Percentiles rank a stretch among this genome's conserved stretches.
Conservation (phyloP, 2,113 vertebrate genomes). For the Hemicordylus capensis region DNA sequence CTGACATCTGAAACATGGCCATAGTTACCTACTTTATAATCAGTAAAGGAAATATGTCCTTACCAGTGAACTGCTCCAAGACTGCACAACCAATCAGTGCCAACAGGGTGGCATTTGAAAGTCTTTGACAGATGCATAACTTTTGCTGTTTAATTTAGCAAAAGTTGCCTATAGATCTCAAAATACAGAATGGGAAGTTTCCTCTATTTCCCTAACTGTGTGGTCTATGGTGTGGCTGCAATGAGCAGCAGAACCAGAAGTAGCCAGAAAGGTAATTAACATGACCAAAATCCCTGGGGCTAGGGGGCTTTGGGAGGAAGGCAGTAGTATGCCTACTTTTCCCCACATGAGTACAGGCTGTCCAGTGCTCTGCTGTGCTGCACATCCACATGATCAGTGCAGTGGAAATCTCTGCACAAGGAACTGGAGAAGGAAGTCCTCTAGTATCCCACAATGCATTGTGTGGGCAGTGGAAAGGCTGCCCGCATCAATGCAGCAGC, state of each 20-base stretch:
- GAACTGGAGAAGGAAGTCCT: no score
- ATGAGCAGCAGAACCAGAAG: neutral
- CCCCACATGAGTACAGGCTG: no score
- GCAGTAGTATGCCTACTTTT: no score
- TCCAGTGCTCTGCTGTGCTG: no score
- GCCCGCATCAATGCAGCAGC: no score
- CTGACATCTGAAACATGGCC: constrained; percentile 13
- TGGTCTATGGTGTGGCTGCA: neutral
- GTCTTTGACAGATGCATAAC: neutral
- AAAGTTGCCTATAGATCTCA: neutral
- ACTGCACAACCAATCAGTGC: neutral
- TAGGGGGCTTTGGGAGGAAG: no score
- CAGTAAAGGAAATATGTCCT: neutral
- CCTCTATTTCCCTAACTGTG: neutral
- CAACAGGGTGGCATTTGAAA: neutral
- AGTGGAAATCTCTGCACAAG: no score
- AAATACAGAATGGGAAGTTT: neutral
- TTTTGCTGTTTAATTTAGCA: neutral
- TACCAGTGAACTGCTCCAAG: neutral
- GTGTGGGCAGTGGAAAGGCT: no score
- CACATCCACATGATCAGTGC: no score
- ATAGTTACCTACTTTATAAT: neutral
- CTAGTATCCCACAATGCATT: no score
- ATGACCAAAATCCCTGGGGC: no score
- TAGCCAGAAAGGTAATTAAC: no score